These are phyloP conservation scores for Pectinophora gossypiella DNA, from an alignment of 1,140 invertebrate species.

Conservation along the genomic window DNA sequence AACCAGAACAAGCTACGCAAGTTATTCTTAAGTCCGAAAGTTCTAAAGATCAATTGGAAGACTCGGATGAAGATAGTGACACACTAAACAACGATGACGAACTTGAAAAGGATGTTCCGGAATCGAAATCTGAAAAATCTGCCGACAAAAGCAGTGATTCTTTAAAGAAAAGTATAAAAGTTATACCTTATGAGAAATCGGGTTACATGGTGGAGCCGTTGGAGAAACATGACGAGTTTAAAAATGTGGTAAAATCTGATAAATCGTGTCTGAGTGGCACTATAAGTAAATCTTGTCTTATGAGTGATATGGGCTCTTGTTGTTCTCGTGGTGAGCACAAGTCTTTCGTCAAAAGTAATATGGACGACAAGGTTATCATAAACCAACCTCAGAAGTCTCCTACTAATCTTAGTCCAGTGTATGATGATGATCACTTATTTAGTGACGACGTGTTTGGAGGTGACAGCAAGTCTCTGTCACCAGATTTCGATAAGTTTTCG, in stretches of 20 bases:
- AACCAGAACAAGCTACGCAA: slow-evolving; percentile 81
- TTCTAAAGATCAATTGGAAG: slow-evolving; percentile 76
- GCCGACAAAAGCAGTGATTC: slow-evolving; percentile 28
- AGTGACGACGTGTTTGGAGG: slow-evolving; percentile 80
- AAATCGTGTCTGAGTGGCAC: slow-evolving; percentile 76
- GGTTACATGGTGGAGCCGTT: slow-evolving; percentile 72
- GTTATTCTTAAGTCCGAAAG: slow-evolving; percentile 80
- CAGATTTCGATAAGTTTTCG: slow-evolving; percentile 73
- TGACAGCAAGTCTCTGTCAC: slow-evolving; percentile 76
- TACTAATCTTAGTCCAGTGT: slow-evolving; percentile 77
- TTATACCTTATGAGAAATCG: slow-evolving; percentile 70
- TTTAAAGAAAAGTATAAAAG: slow-evolving; percentile 39
- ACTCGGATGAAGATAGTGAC: slow-evolving; percentile 76
- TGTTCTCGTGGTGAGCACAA: slow-evolving; percentile 66
- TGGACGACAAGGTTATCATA: slow-evolving; percentile 75
- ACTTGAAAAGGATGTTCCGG: slow-evolving; percentile 65
- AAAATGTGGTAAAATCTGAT: slow-evolving; percentile 64
- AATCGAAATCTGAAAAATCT: slow-evolving; percentile 56
- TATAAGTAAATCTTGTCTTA: slow-evolving; percentile 73
- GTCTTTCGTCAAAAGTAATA: slow-evolving; percentile 52
- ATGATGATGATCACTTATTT: slow-evolving; percentile 79
- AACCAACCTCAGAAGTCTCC: slow-evolving; percentile 77
- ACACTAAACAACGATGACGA: slow-evolving; percentile 77
- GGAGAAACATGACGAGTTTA: slow-evolving; percentile 61
- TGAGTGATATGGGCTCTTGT: slow-evolving; percentile 66